These are phyloP conservation scores for Sylvietta virens DNA, from an alignment of 2,113 vertebrate genomes.

Conservation along the genomic window DNA sequence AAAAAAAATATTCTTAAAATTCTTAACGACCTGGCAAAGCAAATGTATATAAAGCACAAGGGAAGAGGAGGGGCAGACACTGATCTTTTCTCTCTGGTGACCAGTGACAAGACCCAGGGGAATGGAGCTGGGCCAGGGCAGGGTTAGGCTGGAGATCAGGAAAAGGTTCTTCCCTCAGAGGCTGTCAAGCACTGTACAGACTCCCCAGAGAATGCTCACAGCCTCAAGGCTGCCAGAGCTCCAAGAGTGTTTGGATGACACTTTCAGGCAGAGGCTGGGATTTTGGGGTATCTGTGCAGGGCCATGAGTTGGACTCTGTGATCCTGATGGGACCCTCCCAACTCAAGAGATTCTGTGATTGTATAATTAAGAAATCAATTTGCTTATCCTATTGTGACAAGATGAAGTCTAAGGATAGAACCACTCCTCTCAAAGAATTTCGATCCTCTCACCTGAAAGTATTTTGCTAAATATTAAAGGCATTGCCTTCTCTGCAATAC, in stretches of 20 bases:
- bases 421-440: background rate
- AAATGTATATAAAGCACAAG: background rate
- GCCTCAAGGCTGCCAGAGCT: background rate
- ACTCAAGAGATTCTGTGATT: background rate
- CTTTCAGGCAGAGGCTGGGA: background rate
- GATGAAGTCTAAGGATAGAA: background rate
- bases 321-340: background rate
- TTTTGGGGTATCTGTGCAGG: background rate
- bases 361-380: background rate
- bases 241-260: background rate
- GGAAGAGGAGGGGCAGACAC: background rate
- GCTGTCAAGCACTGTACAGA: background rate
- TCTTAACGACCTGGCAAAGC: background rate
- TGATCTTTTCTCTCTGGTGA: background rate
- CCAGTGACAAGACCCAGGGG: background rate
- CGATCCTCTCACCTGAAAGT: background rate
- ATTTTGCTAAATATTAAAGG: background rate
- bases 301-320: background rate
- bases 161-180: background rate
- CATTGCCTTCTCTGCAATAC: background rate
- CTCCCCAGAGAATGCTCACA: background rate
- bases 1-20: background rate
- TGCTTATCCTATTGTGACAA: background rate
- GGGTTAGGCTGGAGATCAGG: background rate
- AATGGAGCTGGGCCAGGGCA: background rate